Conservation (phyloP, 2,797 vertebrate genomes). For the Pachyuromys duprasi region DNA sequence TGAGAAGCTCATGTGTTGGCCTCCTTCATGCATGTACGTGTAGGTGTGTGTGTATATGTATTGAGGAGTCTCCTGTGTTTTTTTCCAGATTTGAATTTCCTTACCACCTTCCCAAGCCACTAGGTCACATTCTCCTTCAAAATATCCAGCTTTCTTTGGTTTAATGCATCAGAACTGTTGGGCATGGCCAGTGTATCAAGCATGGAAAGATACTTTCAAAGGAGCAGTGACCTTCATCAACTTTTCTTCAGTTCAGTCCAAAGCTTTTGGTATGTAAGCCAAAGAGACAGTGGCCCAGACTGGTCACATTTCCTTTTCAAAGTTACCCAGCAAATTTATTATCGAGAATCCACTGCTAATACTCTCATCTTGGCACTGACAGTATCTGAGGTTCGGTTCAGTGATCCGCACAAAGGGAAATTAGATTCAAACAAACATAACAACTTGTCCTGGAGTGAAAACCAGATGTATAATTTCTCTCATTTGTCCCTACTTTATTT, state of each 20-base stretch:
- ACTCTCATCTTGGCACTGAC: conserved; percentile 1
- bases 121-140: background rate
- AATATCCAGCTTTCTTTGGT: background rate
- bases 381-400: conserved; percentile 50
- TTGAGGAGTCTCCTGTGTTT: background rate
- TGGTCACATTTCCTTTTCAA: background rate
- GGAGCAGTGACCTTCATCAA: accelerated
- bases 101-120: background rate
- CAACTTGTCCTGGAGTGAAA: conserved; percentile 77
- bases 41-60: background rate
- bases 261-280: background rate
- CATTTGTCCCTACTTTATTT: conserved; percentile 75
- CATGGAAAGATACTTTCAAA: accelerated
- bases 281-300: background rate
- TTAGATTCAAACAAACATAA: conserved; percentile 79
- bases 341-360: background rate
- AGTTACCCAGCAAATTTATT: conserved; percentile 47
- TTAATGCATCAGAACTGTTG: background rate
- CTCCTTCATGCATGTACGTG: background rate
- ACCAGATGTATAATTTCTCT: conserved; percentile 74
- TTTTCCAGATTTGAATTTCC: background rate
- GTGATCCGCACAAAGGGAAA: conserved; percentile 73
- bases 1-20: background rate
- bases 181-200: background rate
- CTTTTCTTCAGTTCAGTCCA: background rate